These are phyloP conservation scores for Platysteira castanea DNA, from an alignment of 2,113 vertebrate species.

Conservation along the genomic window DNA sequence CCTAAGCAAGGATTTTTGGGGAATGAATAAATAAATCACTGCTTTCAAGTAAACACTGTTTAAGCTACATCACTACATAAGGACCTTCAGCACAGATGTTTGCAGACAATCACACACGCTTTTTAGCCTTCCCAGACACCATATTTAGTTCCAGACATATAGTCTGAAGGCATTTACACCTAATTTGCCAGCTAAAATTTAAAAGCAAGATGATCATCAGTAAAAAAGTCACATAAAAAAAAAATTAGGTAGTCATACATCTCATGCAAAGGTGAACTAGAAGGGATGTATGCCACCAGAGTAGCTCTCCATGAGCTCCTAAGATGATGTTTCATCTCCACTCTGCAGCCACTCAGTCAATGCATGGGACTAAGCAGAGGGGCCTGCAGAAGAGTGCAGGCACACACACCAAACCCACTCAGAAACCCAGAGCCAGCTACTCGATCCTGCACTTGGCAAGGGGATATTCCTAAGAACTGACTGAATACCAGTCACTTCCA, in stretches of 20 bases:
- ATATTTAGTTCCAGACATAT: neutral
- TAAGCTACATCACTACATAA: neutral
- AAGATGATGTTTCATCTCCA: neutral
- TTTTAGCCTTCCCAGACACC: neutral
- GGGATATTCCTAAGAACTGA: neutral
- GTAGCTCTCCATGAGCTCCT: fast-evolving
- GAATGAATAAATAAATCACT: neutral
- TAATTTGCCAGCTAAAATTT: neutral
- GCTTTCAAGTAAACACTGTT: neutral
- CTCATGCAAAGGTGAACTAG: neutral
- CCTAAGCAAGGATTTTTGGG: neutral
- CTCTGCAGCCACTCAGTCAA: neutral
- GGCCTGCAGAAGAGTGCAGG: neutral
- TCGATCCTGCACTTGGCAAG: fast-evolving
- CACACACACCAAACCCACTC: fast-evolving
- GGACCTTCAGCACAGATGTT: neutral
- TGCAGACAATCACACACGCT: neutral
- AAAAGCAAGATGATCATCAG: neutral
- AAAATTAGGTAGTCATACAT: neutral
- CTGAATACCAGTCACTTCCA: neutral
- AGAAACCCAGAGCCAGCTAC: neutral
- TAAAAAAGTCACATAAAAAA: neutral
- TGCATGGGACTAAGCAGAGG: neutral
- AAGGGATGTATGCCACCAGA: neutral
- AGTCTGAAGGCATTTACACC: neutral